Evolutionary conservation across 2,113 vertebrate genomes (phyloP).

Genomic region (Rattus norvegicus): DNA sequence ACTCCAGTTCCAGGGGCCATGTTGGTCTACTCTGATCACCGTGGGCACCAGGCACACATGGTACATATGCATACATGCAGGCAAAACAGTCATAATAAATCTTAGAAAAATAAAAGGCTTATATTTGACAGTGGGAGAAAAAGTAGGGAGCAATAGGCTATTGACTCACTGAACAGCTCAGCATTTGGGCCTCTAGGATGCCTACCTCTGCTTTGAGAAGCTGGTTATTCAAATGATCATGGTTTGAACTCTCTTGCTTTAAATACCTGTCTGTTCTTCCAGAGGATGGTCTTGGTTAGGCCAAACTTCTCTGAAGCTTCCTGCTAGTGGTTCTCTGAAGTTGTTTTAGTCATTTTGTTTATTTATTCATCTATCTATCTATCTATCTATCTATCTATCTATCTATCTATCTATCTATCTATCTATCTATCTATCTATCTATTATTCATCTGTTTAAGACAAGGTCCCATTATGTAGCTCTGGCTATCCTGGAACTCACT

Average conservation of each 20-base stretch:
- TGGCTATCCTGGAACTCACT: not conserved
- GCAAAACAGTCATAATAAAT: not conserved
- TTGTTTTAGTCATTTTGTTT: not conserved
- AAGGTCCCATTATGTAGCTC: not conserved
- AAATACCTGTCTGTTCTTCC: not conserved
- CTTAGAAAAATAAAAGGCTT: not conserved
- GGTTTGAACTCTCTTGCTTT: not conserved
- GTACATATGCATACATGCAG: not conserved
- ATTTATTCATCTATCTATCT: not conserved
- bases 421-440: not conserved
- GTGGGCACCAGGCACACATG: not conserved
- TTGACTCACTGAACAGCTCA: not conserved
- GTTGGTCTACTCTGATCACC: not conserved
- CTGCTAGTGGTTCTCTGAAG: not conserved
- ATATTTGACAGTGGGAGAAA: not conserved
- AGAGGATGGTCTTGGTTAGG: not conserved
- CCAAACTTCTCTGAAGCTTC: not conserved
- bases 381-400: not conserved
- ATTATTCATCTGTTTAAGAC: not conserved
- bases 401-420: not conserved
- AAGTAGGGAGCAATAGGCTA: not conserved
- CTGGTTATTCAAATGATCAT: not conserved
- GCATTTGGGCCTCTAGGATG: not conserved
- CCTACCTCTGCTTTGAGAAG: not conserved
- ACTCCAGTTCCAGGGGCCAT: not conserved